Evolutionary conservation across 2,113 vertebrate species (phyloP).

Genomic region (Tautogolabrus adspersus): DNA sequence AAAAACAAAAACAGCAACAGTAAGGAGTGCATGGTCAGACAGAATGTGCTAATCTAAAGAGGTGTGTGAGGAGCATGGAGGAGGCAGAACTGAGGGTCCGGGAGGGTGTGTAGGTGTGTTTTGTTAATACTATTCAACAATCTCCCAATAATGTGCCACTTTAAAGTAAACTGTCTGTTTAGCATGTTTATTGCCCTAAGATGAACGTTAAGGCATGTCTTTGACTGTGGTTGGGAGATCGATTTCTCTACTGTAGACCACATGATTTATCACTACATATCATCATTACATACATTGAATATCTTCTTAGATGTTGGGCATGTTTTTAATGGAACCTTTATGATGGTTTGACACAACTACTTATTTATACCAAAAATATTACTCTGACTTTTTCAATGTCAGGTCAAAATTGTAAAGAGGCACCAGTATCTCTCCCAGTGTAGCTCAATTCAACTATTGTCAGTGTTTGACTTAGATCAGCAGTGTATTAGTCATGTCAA

Average conservation of each 20-base stretch:
- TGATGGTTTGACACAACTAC: background rate
- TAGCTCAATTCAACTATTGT: no score
- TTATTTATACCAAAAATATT: background rate
- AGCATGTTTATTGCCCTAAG: no score
- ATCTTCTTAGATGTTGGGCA: background rate
- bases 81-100: no score
- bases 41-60: no score
- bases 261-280: background rate
- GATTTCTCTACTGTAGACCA: background rate
- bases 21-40: no score
- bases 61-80: no score
- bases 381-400: constrained; percentile 7
- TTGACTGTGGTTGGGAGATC: background rate
- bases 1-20: no score
- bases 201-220: background rate
- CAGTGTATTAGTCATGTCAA: no score
- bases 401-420: constrained; percentile 18
- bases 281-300: background rate
- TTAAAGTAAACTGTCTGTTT: no score
- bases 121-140: no score
- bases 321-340: constrained; percentile 7
- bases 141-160: background rate
- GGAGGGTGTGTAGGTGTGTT: no score
- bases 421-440: background rate
- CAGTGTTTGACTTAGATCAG: no score